Evolutionary conservation across 2,888 invertebrate species (phyloP), one percentile per base, ranked within the genome.

Genomic region (Dasypogon diadema): DNA sequence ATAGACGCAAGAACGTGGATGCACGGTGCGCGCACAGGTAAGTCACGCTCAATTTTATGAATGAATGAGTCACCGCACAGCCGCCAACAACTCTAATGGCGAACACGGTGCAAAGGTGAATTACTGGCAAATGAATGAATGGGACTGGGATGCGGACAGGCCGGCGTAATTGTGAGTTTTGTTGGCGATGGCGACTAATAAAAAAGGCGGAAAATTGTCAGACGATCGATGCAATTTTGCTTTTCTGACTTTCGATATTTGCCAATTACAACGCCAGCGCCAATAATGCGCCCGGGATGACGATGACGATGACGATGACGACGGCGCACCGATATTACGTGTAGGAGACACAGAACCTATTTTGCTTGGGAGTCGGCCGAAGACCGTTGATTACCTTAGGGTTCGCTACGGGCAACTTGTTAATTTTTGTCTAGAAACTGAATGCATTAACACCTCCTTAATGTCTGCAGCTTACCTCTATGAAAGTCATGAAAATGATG

Each of bases 401-500:
- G 22, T 65, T 65, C 65, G n/a, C 65, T 16, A 48, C 46, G 24
- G 65, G 65, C 42, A 48, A 46, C 65, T 65, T 65, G 65, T 65
- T 46, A 46, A 65, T 65, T 65, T 63, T 65, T 48, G 42, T 24
- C 24, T 46, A 48, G 65, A 14, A 21, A 6, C 30, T 70, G 70
- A 70, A 54, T 70, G 70, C n/a, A 54, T 70, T 70, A 70, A 54
- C 70, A 70, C 70, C 70, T 70, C 22, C 70, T 70, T 70, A 51
- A 46, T 42, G 46, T 2, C 65, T 46, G 16, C 18, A 51, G 88
- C 90, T 91, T 87, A 97, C 97, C 93, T 98, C 97, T 82, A 97
- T 89, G 82, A 97, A 89, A 79, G 97, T 97, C 87, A 98, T 93
- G 84, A 94, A 91, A 81, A 97, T 92, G 82, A 97, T 95, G 88